Conservation (phyloP, 2,113 vertebrate genomes). For the Upupa epops region DNA sequence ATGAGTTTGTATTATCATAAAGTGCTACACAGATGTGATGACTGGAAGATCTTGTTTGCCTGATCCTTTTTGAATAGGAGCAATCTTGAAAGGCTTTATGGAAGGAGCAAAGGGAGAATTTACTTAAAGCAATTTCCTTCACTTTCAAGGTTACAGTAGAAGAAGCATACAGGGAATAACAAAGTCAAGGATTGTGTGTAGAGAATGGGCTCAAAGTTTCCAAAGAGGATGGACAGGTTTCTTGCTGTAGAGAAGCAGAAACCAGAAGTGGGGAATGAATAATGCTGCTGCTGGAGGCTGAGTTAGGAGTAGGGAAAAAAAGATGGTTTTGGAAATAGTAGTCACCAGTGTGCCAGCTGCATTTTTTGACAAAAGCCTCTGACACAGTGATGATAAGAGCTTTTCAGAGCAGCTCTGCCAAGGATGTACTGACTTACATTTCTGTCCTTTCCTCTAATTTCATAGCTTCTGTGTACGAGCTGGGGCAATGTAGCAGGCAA, state of each 20-base stretch:
- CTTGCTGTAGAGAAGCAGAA: neutral
- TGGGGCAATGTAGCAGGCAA: neutral
- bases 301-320: neutral
- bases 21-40: neutral
- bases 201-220: neutral
- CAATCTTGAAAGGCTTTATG: neutral
- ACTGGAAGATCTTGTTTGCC: constrained; percentile 10
- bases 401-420: neutral
- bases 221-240: neutral
- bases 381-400: neutral
- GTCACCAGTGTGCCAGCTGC: neutral
- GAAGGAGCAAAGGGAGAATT: neutral
- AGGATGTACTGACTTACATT: neutral
- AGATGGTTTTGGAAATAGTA: neutral
- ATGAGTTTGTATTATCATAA: neutral
- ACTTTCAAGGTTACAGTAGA: neutral
- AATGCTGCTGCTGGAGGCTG: neutral
- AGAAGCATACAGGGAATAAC: neutral
- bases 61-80: neutral
- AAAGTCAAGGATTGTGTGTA: neutral
- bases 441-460: neutral
- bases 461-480: neutral
- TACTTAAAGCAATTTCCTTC: neutral
- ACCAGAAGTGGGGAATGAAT: neutral
- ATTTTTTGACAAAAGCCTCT: neutral